Percentiles rank a stretch among this genome's conserved stretches.
These are phyloP conservation scores for Melanotaenia trifasciata DNA, from an alignment of 2,797 vertebrate genomes.

Conservation along the genomic window DNA sequence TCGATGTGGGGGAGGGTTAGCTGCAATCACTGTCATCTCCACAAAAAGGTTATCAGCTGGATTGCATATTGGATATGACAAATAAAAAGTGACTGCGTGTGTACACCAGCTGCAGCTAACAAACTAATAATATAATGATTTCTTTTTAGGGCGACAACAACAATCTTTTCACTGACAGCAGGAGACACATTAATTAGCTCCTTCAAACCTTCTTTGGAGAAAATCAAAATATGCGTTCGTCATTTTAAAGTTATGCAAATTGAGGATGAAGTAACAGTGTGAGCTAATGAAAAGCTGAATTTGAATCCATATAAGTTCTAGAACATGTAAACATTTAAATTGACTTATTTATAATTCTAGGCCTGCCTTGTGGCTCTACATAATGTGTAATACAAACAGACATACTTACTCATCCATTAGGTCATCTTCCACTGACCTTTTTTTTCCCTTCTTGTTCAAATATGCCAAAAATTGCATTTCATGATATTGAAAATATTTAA, in stretches of 20 bases:
- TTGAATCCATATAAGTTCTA: not conserved
- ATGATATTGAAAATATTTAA: slow-evolving; percentile 32
- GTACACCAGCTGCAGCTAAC: slow-evolving; percentile 5
- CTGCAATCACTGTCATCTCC: slow-evolving; percentile 18
- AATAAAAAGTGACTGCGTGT: slow-evolving; percentile 12
- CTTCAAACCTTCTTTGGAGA: slow-evolving; percentile 20
- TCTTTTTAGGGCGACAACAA: slow-evolving; percentile 27
- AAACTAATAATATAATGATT: slow-evolving; percentile 31
- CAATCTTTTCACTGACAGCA: slow-evolving; percentile 27
- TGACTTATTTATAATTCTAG: not conserved
- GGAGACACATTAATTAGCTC: not conserved
- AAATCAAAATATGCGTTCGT: slow-evolving; percentile 20
- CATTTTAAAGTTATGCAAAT: not conserved
- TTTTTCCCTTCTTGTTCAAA: not conserved
- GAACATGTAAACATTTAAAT: not conserved
- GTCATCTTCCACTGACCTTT: slow-evolving; percentile 37
- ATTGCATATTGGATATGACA: slow-evolving; percentile 32
- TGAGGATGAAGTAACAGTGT: not conserved
- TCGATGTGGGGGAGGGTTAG: slow-evolving; percentile 11
- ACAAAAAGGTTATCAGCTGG: slow-evolving; percentile 12
- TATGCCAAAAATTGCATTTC: not conserved
- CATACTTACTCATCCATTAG: slow-evolving; percentile 22
- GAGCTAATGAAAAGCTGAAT: not conserved
- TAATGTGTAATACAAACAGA: slow-evolving; percentile 15
- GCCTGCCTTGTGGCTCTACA: not conserved